Evolutionary conservation across 2,888 invertebrate species (phyloP).

Genomic region (Parapristionchus giblindavisi): DNA sequence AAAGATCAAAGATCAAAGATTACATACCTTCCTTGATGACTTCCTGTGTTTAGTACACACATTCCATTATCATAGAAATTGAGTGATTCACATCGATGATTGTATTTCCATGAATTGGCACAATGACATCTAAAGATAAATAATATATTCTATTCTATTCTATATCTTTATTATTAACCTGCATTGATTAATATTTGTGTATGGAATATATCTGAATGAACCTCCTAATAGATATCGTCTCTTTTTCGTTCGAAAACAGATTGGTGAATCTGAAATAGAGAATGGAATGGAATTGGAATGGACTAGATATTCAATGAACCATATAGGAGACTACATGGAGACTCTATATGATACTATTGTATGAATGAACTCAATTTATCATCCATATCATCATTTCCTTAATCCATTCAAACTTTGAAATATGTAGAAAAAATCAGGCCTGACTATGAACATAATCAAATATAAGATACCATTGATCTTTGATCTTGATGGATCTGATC

Average conservation of each 20-base stretch:
- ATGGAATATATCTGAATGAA: constrained; percentile 41
- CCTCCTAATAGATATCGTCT: constrained; percentile 59
- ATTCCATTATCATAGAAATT: constrained; percentile 54
- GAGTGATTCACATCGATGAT: constrained; percentile 47
- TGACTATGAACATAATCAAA: background rate
- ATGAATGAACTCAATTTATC: no score
- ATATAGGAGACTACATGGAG: background rate
- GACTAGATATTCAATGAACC: background rate
- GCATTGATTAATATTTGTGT: constrained; percentile 34
- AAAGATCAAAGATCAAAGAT: constrained; percentile 5
- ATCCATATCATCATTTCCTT: no score
- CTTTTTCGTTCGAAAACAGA: constrained; percentile 61
- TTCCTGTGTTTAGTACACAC: constrained; percentile 61
- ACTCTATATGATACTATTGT: background rate
- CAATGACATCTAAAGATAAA: constrained; percentile 26
- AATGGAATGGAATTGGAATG: background rate
- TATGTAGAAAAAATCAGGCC: no score
- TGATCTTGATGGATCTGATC: constrained; percentile 16
- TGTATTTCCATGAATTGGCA: constrained; percentile 36
- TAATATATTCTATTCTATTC: background rate
- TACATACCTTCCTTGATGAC: constrained; percentile 38
- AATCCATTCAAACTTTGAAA: no score
- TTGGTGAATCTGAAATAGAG: constrained; percentile 14
- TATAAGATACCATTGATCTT: background rate
- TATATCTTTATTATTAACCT: constrained; percentile 1